Percentiles rank a stretch among this genome's conserved stretches.
Evolutionary conservation across 2,797 vertebrate species (phyloP).

Genomic region (Fistularia tabacaria): DNA sequence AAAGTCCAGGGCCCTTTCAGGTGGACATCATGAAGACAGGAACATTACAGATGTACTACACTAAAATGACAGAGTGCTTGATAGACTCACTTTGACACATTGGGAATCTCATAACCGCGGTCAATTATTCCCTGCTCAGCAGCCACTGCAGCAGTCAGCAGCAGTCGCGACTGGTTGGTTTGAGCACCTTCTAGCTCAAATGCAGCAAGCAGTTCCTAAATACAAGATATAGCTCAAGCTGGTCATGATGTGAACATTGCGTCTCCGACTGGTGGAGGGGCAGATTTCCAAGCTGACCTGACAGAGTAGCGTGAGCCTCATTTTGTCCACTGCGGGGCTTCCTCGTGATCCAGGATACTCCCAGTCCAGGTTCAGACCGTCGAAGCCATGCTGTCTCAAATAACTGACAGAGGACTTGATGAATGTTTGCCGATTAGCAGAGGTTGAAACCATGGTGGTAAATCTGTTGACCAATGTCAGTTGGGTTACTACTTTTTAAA

Average conservation of each 20-base stretch:
- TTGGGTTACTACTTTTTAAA: no score
- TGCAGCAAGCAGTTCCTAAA: conserved; percentile 59
- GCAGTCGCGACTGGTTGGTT: conserved; percentile 30
- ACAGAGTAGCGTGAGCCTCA: conserved; percentile 70
- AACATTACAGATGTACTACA: background rate
- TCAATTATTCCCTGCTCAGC: conserved; percentile 48
- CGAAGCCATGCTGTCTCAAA: conserved; percentile 72
- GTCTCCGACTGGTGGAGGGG: background rate
- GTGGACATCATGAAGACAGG: background rate
- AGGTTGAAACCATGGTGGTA: conserved; percentile 65
- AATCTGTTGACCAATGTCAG: conserved; percentile 60
- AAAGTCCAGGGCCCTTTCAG: conserved; percentile 43
- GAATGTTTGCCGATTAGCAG: conserved; percentile 67
- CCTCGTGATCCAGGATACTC: conserved; percentile 78
- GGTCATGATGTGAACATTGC: background rate
- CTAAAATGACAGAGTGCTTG: no score
- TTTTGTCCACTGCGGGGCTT: conserved; percentile 74
- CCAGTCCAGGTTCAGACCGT: conserved; percentile 83
- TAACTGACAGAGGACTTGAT: conserved; percentile 72
- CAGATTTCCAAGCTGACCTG: conserved; percentile 48
- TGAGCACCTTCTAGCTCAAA: conserved; percentile 44
- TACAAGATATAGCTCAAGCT: background rate
- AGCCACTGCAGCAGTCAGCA: conserved; percentile 67
- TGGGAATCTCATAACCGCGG: conserved; percentile 64
- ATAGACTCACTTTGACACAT: no score